Percentiles rank a stretch among this genome's conserved stretches.
phyloP scores from a whole-genome alignment of 2,888 invertebrate genomes.

The Polymixis lichenea region DNA sequence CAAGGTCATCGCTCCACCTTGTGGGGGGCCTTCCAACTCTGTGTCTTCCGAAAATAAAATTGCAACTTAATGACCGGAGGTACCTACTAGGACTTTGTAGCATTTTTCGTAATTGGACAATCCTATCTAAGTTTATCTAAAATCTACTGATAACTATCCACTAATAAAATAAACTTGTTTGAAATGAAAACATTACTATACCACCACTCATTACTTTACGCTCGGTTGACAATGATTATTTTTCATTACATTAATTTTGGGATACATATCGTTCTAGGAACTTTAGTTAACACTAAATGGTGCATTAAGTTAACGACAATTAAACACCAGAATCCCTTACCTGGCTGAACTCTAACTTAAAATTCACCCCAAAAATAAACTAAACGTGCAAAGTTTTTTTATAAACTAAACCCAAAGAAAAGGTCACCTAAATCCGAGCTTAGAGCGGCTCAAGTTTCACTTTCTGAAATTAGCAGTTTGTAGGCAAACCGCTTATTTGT shows the following conservation, averaged over 20 bases:
- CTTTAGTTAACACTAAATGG: not conserved
- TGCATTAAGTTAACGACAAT: not conserved
- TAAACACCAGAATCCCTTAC: not conserved
- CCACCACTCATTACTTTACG: not conserved
- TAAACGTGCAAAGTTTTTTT: conserved; percentile 15
- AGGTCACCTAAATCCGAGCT: conserved; percentile 66
- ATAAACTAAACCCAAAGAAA: conserved; percentile 41
- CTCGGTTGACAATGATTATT: not conserved
- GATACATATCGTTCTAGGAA: too few relatives aligned
- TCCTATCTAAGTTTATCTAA: not conserved
- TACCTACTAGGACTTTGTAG: not conserved
- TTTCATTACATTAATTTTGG: too few relatives aligned
- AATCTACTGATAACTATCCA: too few relatives aligned
- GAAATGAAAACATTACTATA: not conserved
- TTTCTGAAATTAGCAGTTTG: conserved; percentile 75
- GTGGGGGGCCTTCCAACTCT: too few relatives aligned
- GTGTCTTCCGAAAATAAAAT: not conserved
- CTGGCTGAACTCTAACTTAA: not conserved
- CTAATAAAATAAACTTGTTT: too few relatives aligned
- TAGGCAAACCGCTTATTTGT: conserved; percentile 71
- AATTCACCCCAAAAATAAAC: not conserved
- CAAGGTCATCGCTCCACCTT: too few relatives aligned
- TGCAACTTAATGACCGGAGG: too few relatives aligned
- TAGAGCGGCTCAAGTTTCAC: conserved; percentile 71
- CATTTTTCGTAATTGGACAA: not conserved